A percentile compares a stretch with the other conserved stretches of the same genome.
These are phyloP conservation scores for Chloroceryle aenea DNA, from an alignment of 2,113 vertebrate species.

Conservation along the genomic window DNA sequence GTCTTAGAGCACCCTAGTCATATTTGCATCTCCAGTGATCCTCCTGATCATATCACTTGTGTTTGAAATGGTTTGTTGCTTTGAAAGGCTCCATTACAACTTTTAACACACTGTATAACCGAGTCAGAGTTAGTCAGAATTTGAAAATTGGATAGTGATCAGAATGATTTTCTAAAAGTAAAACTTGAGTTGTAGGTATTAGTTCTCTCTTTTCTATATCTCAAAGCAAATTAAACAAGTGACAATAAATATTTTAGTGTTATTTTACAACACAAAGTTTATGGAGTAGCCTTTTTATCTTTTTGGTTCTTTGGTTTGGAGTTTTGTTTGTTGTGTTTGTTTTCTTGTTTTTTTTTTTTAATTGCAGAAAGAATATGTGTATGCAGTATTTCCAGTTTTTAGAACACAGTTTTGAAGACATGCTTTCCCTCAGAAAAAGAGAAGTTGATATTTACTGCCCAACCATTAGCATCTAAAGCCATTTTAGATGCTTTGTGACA, in stretches of 20 bases:
- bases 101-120: not conserved
- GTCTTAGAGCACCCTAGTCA: not conserved
- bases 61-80: not conserved
- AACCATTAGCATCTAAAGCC: not conserved
- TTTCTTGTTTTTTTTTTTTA: not conserved
- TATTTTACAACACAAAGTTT: not conserved
- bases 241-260: not conserved
- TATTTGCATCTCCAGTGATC: not conserved
- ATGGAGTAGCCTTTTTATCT: too few relatives aligned
- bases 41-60: accelerated
- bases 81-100: not conserved
- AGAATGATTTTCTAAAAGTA: not conserved
- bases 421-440: not conserved
- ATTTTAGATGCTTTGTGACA: not conserved
- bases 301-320: too few relatives aligned
- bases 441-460: not conserved
- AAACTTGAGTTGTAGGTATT: not conserved
- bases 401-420: not conserved
- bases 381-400: not conserved
- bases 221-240: not conserved
- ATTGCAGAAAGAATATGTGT: not conserved
- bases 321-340: too few relatives aligned
- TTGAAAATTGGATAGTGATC: not conserved
- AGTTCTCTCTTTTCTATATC: not conserved
- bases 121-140: not conserved